These are phyloP conservation scores for Dendrocincla fuliginosa DNA, from an alignment of 2,797 vertebrate genomes.

Conservation along the genomic window DNA sequence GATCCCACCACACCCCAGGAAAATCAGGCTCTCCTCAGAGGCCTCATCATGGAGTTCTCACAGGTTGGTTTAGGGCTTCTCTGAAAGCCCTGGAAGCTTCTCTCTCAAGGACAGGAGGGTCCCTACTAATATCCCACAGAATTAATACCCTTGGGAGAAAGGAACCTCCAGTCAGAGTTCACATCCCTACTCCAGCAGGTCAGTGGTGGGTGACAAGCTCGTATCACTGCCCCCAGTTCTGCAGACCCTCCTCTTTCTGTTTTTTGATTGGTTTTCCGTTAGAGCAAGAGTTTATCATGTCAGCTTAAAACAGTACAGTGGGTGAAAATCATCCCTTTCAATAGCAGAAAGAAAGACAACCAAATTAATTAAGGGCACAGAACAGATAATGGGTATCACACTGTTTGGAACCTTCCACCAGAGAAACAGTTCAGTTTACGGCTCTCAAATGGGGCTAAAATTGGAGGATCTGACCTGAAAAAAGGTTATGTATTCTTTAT, in stretches of 20 bases:
- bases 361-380: background rate
- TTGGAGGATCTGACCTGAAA: background rate
- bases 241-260: background rate
- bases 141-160: background rate
- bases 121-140: background rate
- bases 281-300: rapidly evolving
- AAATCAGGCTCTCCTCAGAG: background rate
- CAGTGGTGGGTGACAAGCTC: background rate
- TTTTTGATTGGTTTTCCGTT: background rate
- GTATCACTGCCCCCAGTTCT: background rate
- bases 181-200: background rate
- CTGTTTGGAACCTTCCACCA: background rate
- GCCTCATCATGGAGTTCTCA: background rate
- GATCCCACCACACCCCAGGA: background rate
- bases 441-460: background rate
- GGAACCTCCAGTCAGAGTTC: background rate
- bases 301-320: background rate
- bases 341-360: background rate
- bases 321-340: background rate
- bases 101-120: background rate
- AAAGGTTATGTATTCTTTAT: rapidly evolving
- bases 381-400: background rate
- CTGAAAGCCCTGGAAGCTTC: background rate
- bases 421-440: background rate
- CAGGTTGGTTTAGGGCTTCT: background rate